Conservation (phyloP, 53 echinoderm and acorn worm species). For the Crossaster papposus region DNA sequence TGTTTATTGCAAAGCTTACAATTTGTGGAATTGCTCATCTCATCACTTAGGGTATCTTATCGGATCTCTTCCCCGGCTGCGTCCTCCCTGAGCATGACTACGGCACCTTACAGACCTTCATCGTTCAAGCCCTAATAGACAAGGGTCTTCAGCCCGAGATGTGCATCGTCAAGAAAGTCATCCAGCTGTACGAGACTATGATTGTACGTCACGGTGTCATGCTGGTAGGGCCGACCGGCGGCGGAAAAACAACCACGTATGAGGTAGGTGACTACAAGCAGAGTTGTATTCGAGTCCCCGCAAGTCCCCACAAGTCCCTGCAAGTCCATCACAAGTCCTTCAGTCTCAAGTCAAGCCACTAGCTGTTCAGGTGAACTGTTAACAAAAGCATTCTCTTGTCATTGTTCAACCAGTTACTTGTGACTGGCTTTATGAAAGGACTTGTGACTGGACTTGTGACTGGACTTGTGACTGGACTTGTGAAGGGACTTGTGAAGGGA, state of each 20-base stretch:
- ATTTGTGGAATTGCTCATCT: too few species aligned
- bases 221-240: slow-evolving; percentile 98
- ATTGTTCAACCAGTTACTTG: too few species aligned
- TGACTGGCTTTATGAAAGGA: too few species aligned
- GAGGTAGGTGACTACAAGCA: slow-evolving; percentile 65
- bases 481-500: too few species aligned
- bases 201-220: slow-evolving; percentile 99
- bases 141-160: slow-evolving; percentile 86
- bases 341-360: too few species aligned
- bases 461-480: too few species aligned
- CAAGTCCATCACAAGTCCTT: too few species aligned
- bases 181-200: slow-evolving; percentile 99
- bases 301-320: too few species aligned
- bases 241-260: slow-evolving; percentile 96
- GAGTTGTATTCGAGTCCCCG: not conserved
- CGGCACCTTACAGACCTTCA: slow-evolving; percentile 88
- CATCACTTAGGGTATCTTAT: slow-evolving; percentile 82
- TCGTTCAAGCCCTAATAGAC: slow-evolving; percentile 75
- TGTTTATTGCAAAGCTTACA: too few species aligned
- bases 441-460: too few species aligned
- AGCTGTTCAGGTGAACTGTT: too few species aligned
- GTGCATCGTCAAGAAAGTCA: slow-evolving; percentile 88
- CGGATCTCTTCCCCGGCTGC: slow-evolving; percentile 94
- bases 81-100: slow-evolving; percentile 97
- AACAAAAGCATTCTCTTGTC: too few species aligned